Evolutionary conservation across 53 echinoderm and acorn worm genomes (phyloP).

Genomic region (Pentamera pediparva): DNA sequence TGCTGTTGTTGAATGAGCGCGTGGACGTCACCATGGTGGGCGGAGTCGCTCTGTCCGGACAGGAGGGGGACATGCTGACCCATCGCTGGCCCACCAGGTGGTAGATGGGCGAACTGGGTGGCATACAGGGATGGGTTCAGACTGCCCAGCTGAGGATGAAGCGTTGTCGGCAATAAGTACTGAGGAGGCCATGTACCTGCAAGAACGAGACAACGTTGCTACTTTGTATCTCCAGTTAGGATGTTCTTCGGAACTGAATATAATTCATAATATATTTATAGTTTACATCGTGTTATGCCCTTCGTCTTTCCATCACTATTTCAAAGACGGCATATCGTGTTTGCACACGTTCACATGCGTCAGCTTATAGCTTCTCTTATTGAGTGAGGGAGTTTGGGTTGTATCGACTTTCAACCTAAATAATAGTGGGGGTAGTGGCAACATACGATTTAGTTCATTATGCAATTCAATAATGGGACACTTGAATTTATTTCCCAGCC

Average conservation of each 20-base stretch:
- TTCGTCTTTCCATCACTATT: too few species aligned
- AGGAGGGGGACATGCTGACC: neutral
- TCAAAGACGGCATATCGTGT: too few species aligned
- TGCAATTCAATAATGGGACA: too few species aligned
- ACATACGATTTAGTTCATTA: too few species aligned
- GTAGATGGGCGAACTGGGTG: constrained; percentile 14
- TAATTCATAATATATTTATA: too few species aligned
- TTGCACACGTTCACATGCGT: too few species aligned
- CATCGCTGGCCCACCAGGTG: neutral
- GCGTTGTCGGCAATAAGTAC: constrained; percentile 23
- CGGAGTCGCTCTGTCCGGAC: neutral
- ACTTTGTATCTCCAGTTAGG: neutral
- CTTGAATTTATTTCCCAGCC: too few species aligned
- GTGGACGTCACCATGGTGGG: neutral
- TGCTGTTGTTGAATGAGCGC: constrained; percentile 5
- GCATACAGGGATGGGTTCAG: constrained; percentile 11
- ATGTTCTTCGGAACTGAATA: neutral
- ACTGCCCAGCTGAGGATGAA: constrained; percentile 14
- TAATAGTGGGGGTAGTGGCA: too few species aligned
- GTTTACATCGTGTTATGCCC: too few species aligned
- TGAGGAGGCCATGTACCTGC: constrained; percentile 21
- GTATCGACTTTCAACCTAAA: too few species aligned
- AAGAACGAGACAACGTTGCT: neutral
- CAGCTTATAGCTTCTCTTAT: too few species aligned
- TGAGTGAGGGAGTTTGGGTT: too few species aligned